Evolutionary conservation across 2,113 vertebrate species (phyloP).

Genomic region (Hypocryptadius cinnamomeus): DNA sequence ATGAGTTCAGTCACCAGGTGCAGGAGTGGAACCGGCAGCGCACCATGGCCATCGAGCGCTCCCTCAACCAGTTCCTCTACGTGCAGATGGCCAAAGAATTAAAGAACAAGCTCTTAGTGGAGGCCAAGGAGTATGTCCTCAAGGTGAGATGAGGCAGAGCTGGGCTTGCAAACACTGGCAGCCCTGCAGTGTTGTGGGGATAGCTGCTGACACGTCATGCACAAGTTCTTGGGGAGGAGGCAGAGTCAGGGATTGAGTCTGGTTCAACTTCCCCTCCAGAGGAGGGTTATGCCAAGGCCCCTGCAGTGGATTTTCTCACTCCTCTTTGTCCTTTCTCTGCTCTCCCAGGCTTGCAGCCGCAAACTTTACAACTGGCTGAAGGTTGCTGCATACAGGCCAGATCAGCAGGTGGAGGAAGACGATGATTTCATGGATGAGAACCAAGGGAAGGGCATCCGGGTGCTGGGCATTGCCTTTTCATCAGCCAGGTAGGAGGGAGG

Average conservation of each 20-base stretch:
- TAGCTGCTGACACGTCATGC: background rate
- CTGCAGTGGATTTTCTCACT: background rate
- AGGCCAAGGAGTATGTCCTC: conserved; percentile 93
- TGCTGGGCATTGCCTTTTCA: conserved; percentile 92
- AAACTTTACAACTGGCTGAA: conserved; percentile 97
- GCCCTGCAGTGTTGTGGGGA: background rate
- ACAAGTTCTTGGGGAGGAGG: background rate
- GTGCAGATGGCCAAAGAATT: conserved; percentile 97
- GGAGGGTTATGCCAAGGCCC: background rate
- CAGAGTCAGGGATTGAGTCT: background rate
- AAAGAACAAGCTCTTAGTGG: conserved; percentile 91
- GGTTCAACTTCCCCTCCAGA: background rate
- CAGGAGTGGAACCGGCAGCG: conserved; percentile 98
- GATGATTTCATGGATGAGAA: conserved; percentile 97
- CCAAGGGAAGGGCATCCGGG: conserved; percentile 93
- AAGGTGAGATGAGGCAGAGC: conserved; percentile 74
- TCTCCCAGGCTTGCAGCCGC: conserved; percentile 84
- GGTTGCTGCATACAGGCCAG: conserved; percentile 89
- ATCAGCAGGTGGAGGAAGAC: conserved; percentile 95
- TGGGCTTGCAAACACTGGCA: background rate
- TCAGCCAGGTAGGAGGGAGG: conserved; percentile 81
- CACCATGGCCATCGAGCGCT: conserved; percentile 88
- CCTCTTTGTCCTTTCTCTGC: background rate
- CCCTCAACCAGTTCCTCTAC: conserved; percentile 93
- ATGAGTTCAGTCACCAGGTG: conserved; percentile 99